These are phyloP conservation scores for Archocentrus centrarchus DNA, from an alignment of 2,113 vertebrate species.

Conservation along the genomic window DNA sequence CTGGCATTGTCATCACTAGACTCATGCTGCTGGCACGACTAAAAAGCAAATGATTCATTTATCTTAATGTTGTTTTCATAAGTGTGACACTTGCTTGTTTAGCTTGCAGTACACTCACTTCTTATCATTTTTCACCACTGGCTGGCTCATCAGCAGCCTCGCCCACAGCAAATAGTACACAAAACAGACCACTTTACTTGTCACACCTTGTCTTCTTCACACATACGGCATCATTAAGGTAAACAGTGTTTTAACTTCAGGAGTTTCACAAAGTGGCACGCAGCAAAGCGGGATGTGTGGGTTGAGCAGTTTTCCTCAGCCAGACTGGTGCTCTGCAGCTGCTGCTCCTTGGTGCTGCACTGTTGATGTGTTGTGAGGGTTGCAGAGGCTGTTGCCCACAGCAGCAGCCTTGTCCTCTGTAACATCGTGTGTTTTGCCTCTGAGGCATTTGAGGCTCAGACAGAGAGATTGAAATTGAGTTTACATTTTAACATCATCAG, in stretches of 20 bases:
- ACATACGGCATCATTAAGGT: neutral
- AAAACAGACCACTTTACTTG: neutral
- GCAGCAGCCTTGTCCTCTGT: neutral
- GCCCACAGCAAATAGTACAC: neutral
- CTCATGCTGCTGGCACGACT: neutral
- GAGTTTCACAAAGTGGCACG: neutral
- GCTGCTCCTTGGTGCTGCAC: neutral
- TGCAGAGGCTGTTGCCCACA: neutral
- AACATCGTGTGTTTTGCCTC: conserved; percentile 16
- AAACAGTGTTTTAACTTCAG: neutral
- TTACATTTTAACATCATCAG: conserved; percentile 31
- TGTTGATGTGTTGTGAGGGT: neutral
- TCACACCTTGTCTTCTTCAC: neutral
- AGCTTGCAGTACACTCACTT: neutral
- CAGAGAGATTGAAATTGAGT: conserved; percentile 22
- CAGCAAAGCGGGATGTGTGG: neutral
- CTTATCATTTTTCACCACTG: neutral
- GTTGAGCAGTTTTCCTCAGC: neutral
- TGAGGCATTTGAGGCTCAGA: conserved; percentile 8
- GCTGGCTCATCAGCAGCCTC: neutral
- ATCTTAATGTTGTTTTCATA: neutral
- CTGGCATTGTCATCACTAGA: neutral
- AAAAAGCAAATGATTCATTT: conserved; percentile 8
- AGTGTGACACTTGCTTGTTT: neutral
- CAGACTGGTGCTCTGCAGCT: neutral